These are phyloP conservation scores for Steatornis caripensis DNA, from an alignment of 2,113 vertebrate genomes.

Conservation along the genomic window DNA sequence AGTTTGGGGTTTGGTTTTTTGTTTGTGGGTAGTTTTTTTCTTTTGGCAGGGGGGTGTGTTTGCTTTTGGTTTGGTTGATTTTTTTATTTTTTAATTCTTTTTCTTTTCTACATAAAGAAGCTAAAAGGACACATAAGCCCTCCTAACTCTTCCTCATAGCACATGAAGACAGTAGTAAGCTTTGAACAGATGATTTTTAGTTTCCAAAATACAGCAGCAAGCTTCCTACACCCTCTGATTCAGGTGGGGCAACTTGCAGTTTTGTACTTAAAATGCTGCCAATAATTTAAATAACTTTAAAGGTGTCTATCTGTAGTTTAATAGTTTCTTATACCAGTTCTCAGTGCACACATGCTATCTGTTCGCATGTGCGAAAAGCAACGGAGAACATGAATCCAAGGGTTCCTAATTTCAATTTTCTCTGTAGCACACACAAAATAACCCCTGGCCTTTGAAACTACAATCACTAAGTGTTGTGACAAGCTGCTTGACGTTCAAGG, in stretches of 20 bases:
- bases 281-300: not conserved
- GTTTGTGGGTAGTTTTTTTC: not conserved
- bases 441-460: not conserved
- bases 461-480: not conserved
- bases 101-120: too few species aligned
- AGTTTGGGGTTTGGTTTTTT: not conserved
- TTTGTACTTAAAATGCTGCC: not conserved
- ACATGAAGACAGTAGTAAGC: not conserved
- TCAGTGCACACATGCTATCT: not conserved
- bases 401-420: not conserved
- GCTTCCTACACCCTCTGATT: not conserved
- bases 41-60: too few species aligned
- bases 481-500: not conserved
- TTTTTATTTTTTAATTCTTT: too few species aligned
- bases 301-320: not conserved
- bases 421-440: not conserved
- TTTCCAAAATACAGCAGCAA: not conserved
- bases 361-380: not conserved
- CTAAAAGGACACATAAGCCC: not conserved
- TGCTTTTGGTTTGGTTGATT: too few species aligned
- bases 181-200: not conserved
- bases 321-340: not conserved
- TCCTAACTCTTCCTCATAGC: not conserved
- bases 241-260: not conserved
- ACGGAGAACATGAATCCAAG: not conserved